A percentile compares a stretch with the other conserved stretches of the same genome.
Conservation (phyloP, 2,113 vertebrate species). For the Lophotis ruficrista region DNA sequence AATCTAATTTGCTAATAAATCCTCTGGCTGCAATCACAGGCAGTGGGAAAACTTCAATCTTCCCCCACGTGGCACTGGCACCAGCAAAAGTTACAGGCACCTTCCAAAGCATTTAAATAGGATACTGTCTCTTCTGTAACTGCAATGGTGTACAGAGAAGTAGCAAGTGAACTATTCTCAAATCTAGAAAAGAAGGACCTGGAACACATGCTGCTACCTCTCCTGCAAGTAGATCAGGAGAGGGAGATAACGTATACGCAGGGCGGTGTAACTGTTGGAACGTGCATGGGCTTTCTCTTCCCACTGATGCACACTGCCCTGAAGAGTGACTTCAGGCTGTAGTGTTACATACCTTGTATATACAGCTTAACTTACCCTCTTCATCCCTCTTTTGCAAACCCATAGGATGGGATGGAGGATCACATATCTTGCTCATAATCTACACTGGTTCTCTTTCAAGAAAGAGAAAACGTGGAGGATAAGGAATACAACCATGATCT, state of each 20-base stretch:
- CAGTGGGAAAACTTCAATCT: not conserved
- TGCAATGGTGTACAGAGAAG: not conserved
- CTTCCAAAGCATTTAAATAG: not conserved
- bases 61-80: not conserved
- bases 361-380: not conserved
- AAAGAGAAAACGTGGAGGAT: not conserved
- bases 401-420: not conserved
- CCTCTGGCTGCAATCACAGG: not conserved
- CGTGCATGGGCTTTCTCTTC: not conserved
- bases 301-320: not conserved
- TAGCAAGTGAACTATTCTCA: not conserved
- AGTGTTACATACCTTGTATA: not conserved
- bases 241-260: not conserved
- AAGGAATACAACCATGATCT: not conserved
- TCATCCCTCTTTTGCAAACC: not conserved
- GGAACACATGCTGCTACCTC: not conserved
- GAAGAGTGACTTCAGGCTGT: not conserved
- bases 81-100: not conserved
- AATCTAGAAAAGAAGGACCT: not conserved
- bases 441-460: not conserved
- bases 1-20: slow-evolving; percentile 41
- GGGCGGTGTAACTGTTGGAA: not conserved
- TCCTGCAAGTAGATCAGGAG: not conserved
- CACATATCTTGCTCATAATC: not conserved
- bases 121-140: not conserved